phyloP scores from a whole-genome alignment of 2,797 vertebrate genomes.

The Anguilla obscura region DNA sequence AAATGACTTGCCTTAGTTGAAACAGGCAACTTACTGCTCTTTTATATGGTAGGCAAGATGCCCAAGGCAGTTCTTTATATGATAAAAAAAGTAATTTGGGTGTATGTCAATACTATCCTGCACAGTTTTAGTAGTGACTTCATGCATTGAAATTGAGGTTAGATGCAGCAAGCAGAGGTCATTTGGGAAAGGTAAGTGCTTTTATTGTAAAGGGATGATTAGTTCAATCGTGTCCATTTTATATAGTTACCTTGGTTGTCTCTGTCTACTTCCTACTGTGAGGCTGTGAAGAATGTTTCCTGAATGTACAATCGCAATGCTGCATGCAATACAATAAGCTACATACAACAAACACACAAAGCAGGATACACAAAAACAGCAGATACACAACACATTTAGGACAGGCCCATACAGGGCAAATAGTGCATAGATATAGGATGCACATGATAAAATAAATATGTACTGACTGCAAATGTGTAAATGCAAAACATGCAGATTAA shows the following conservation, averaged over 20 bases:
- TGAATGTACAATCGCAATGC: not conserved
- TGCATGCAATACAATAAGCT: not conserved
- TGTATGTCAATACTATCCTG: not conserved
- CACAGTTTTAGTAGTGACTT: not conserved
- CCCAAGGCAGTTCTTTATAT: not conserved
- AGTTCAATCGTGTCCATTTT: not conserved
- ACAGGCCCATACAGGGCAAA: no score
- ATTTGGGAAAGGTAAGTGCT: not conserved
- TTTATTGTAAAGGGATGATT: not conserved
- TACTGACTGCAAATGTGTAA: not conserved
- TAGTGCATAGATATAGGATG: no score
- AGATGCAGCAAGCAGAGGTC: not conserved
- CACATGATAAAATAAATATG: no score
- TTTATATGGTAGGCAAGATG: not conserved
- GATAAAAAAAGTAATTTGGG: conserved; percentile 17
- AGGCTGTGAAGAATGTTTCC: not conserved
- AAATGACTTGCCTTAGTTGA: conserved; percentile 3
- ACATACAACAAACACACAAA: no score
- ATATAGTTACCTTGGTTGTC: not conserved
- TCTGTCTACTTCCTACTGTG: not conserved
- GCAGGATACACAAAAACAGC: no score
- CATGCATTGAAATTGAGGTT: not conserved
- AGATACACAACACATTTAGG: no score
- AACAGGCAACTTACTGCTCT: conserved; percentile 2
- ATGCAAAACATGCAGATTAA: not conserved